These are phyloP conservation scores for Clarias macrocephalus DNA, from an alignment of 2,113 vertebrate genomes.

Conservation along the genomic window DNA sequence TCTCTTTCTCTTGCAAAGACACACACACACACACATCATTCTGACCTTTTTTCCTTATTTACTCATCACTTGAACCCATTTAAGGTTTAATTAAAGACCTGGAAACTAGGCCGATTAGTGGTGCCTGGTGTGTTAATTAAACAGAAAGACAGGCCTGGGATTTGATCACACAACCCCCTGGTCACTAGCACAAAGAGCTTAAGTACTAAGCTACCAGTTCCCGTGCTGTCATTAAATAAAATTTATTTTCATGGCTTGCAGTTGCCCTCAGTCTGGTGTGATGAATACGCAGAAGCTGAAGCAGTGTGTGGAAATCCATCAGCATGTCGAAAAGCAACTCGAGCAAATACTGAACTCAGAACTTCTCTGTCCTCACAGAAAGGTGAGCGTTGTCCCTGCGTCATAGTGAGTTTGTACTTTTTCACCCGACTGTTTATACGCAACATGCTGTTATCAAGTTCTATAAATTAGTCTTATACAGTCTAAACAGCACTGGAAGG, in stretches of 20 bases:
- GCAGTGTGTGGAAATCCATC: not conserved
- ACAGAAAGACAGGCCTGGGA: constrained; percentile 15
- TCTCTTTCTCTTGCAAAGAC: not conserved
- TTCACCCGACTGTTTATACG: not conserved
- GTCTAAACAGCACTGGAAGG: not conserved
- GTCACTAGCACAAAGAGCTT: not conserved
- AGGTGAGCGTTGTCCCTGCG: not conserved
- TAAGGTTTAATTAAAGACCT: constrained; percentile 54
- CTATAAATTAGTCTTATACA: not conserved
- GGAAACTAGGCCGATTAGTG: constrained; percentile 38
- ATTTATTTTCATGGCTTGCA: not conserved
- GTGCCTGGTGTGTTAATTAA: constrained; percentile 50
- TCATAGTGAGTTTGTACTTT: not conserved
- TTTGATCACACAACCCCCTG: constrained; percentile 8
- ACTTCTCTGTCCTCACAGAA: not conserved
- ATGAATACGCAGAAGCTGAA: not conserved
- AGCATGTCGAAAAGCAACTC: not conserved
- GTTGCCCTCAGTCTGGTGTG: not conserved
- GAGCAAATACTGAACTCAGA: not conserved
- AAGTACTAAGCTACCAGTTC: not conserved
- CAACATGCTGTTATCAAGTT: not conserved
- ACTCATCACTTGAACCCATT: constrained; percentile 46
- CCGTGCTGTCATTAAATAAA: not conserved
- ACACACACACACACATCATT: not conserved
- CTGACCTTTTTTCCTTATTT: constrained; percentile 4